Conservation (phyloP, 2,888 invertebrate species). For the Synanthedon vespiformis region DNA sequence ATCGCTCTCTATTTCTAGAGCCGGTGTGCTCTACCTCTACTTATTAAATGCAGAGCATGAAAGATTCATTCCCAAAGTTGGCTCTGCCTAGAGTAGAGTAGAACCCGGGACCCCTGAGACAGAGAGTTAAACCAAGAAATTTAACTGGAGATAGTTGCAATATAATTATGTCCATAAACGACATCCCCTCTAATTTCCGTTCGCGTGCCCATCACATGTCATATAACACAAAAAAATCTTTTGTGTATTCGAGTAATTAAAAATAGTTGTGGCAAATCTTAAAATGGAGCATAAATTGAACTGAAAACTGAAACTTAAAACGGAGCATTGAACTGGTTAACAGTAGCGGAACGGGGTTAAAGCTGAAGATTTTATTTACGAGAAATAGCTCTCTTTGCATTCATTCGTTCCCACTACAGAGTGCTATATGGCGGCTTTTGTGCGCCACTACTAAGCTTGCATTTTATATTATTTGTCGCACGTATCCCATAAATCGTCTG, state of each 20-base stretch:
- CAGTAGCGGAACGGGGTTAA: slow-evolving; percentile 21
- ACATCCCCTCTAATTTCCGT: too few species aligned
- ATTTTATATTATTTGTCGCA: slow-evolving; percentile 23
- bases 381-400: slow-evolving; percentile 12
- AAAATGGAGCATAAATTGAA: background rate
- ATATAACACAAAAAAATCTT: background rate
- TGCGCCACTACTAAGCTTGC: slow-evolving; percentile 11
- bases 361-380: slow-evolving; percentile 1
- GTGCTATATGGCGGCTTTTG: slow-evolving; percentile 18
- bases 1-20: too few species aligned
- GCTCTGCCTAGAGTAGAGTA: too few species aligned
- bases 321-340: slow-evolving; percentile 13
- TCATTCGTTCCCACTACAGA: slow-evolving; percentile 10
- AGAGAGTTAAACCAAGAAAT: too few species aligned
- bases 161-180: too few species aligned
- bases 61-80: too few species aligned
- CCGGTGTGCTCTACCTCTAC: too few species aligned
- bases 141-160: too few species aligned
- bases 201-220: too few species aligned
- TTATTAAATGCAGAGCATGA: too few species aligned
- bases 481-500: slow-evolving; percentile 26
- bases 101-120: too few species aligned
- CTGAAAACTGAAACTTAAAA: too few species aligned
- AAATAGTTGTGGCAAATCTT: background rate
- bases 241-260: background rate